Percentiles rank a stretch among this genome's conserved stretches.
These are phyloP conservation scores for Alviniconcha marisindica DNA, from an alignment of 1,140 invertebrate species.

Conservation along the genomic window DNA sequence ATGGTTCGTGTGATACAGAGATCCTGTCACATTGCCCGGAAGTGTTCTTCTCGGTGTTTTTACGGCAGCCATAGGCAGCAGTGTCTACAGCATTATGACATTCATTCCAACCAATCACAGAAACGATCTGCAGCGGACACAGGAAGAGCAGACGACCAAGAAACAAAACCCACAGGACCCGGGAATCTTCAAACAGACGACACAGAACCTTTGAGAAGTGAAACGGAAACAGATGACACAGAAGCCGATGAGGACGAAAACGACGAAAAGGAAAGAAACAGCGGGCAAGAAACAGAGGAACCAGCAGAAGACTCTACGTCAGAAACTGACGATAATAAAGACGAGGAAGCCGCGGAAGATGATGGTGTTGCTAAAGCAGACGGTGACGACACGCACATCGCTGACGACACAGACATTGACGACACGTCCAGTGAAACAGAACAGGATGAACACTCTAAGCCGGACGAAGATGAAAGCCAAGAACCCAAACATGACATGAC, in stretches of 20 bases:
- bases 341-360: neutral
- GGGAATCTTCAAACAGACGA: neutral
- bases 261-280: neutral
- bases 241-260: neutral
- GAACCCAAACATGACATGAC: conserved; percentile 78
- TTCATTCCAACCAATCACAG: neutral
- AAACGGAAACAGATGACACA: neutral
- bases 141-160: neutral
- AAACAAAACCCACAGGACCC: neutral
- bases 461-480: neutral
- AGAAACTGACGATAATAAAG: neutral
- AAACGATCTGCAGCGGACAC: too few species aligned
- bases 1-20: conserved; percentile 79
- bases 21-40: neutral
- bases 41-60: conserved; percentile 5
- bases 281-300: neutral
- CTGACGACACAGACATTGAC: conserved; percentile 6
- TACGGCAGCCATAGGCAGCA: neutral
- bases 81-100: conserved; percentile 1
- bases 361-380: neutral
- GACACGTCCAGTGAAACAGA: neutral
- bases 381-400: neutral
- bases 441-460: neutral
- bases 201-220: too few species aligned
- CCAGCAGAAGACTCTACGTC: too few species aligned